Evolutionary conservation across 1,140 invertebrate species (phyloP).

Genomic region (Panagrolaimus sp.): DNA sequence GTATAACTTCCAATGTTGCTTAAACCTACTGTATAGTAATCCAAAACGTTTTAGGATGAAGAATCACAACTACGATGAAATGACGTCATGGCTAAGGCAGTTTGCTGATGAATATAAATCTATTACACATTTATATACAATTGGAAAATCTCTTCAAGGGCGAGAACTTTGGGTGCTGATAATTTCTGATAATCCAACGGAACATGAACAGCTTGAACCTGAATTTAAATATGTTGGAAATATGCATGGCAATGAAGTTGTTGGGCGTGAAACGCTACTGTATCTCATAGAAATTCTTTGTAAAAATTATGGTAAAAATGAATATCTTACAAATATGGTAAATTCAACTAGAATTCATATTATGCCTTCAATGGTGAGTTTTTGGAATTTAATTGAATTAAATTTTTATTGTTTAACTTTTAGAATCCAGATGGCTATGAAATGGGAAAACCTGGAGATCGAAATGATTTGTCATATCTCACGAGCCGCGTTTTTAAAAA

Average conservation of each 20-base stretch:
- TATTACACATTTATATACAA: conserved; percentile 76
- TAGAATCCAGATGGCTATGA: conserved; percentile 97
- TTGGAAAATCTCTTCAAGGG: conserved; percentile 77
- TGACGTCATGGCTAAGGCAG: conserved; percentile 53
- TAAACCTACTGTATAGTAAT: too few species aligned
- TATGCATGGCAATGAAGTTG: conserved; percentile 91
- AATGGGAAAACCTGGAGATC: conserved; percentile 66
- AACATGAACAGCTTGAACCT: conserved; percentile 77
- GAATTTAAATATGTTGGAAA: conserved; percentile 90
- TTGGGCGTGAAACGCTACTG: conserved; percentile 79
- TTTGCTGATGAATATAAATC: conserved; percentile 67
- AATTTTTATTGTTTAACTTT: too few species aligned
- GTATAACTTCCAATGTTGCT: too few species aligned
- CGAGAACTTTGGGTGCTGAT: conserved; percentile 77
- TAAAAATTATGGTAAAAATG: conserved; percentile 73
- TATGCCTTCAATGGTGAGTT: conserved; percentile 64
- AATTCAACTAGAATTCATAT: conserved; percentile 77
- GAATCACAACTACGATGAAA: conserved; percentile 56
- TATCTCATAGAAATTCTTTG: conserved; percentile 79
- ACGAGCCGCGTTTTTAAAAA: too few species aligned
- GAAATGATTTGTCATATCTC: conserved; percentile 40
- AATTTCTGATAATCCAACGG: conserved; percentile 75
- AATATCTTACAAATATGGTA: conserved; percentile 71
- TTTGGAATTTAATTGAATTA: too few species aligned
- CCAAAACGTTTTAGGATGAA: conserved; percentile 30